Evolutionary conservation across 2,888 invertebrate species (phyloP), one percentile per base, ranked within the genome.

Genomic region (Drosophila colorata): DNA sequence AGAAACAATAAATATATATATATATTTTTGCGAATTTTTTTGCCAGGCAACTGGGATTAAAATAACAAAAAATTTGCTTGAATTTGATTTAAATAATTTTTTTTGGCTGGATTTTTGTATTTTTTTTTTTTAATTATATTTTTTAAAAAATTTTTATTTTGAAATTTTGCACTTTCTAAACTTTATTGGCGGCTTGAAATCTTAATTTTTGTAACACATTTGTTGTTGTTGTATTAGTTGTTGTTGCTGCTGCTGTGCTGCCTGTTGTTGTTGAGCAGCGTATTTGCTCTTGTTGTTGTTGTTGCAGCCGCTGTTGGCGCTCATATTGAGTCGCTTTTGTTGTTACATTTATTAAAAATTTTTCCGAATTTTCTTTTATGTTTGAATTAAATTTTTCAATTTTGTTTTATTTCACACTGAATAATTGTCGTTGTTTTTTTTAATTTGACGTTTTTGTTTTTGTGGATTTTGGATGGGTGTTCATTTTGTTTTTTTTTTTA

Each of bases 291-390:
- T 69, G 44, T 56, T 61, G 31, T 69, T 61, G 35, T 44, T 63
- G 51, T 44, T 60, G 61, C 43, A 66, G 59, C 52, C 53, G n/a
- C 48, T 52, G 58, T 44, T 46, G 55, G 43, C 44, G 85, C 85
- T 82, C 87, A 85, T 79, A 18, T 71, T 81, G 82, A 82, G 80
- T 67, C 38, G 61, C 73, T 44, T 58, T 65, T 43, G 23, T 56
- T 69, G 38, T 66, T 67, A 51, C 52, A 64, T 64, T 60, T 55
- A 49, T 40, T 44, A n/a, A 20, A n/a, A 18, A 16, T n/a, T 44
- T 51, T 46, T 33, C 38, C 14, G 43, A 11, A 28, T 51, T 58
- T 65, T 47, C 33, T 48, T 46, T 38, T 7, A 33, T 25, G 14
- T 55, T 31, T 52, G 28, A 28, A 28, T 63, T 48, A n/a, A 23